A percentile compares a stretch with the other conserved stretches of the same genome.
These are phyloP conservation scores for Sphaerophoria taeniata DNA, from an alignment of 2,888 invertebrate species.

Conservation along the genomic window DNA sequence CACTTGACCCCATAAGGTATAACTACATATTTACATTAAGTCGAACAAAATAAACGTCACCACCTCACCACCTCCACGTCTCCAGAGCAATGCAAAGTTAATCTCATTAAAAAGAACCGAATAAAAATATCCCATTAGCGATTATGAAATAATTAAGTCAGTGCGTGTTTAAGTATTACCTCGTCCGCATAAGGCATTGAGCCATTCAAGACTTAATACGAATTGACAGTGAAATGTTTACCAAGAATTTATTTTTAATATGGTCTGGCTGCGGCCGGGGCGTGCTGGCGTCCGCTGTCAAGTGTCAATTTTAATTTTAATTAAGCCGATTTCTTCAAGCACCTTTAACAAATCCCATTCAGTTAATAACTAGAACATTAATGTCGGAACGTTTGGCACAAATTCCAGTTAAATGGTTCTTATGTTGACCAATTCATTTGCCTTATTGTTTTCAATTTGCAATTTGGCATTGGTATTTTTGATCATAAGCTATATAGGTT, in stretches of 20 bases:
- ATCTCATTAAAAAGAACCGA: conserved; percentile 61
- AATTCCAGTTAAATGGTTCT: conserved; percentile 58
- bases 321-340: conserved; percentile 57
- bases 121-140: conserved; percentile 57
- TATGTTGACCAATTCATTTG: conserved; percentile 2
- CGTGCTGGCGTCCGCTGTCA: conserved; percentile 5
- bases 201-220: conserved; percentile 41
- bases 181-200: background rate
- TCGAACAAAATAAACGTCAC: too few relatives aligned
- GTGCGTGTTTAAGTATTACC: background rate
- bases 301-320: conserved; percentile 56
- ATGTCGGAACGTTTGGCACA: conserved; percentile 60
- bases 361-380: conserved; percentile 49
- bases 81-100: conserved; percentile 20
- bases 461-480: too few relatives aligned
- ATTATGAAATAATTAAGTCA: conserved; percentile 70
- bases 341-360: conserved; percentile 62
- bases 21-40: too few relatives aligned
- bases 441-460: background rate
- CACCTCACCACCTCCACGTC: background rate
- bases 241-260: background rate
- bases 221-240: conserved; percentile 47
- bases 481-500: too few relatives aligned
- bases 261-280: background rate
- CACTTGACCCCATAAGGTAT: too few relatives aligned